Conservation (phyloP, 23 tunicate species). For the Ascidia mentula region DNA sequence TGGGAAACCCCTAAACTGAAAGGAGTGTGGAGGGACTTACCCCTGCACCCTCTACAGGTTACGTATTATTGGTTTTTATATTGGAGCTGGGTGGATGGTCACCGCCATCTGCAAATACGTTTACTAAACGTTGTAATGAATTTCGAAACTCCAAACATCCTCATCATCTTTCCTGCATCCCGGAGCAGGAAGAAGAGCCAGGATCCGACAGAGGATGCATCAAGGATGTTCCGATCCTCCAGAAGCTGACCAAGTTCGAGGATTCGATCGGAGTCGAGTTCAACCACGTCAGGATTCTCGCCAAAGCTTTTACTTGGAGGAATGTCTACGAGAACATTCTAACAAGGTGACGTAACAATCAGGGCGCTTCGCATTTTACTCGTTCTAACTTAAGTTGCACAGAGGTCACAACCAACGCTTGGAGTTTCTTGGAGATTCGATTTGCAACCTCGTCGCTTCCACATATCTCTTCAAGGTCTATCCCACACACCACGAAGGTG, state of each 20-base stretch:
- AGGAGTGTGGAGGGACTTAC: slow-evolving; percentile 73
- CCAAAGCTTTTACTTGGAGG: slow-evolving; percentile 93
- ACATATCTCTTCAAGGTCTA: slow-evolving; percentile 80
- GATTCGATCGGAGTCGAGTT: slow-evolving; percentile 85
- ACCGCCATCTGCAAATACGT: too few relatives aligned
- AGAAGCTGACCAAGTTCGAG: slow-evolving; percentile 78
- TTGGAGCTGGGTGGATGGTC: too few relatives aligned
- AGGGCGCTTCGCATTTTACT: too few relatives aligned
- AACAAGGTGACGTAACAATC: slow-evolving; percentile 68
- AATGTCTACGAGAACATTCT: slow-evolving; percentile 86
- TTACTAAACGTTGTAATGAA: too few relatives aligned
- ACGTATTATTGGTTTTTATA: too few relatives aligned
- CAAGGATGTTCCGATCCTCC: slow-evolving; percentile 53
- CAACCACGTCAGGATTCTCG: slow-evolving; percentile 77
- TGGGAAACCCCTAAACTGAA: slow-evolving; percentile 69
- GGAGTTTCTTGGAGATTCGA: slow-evolving; percentile 94
- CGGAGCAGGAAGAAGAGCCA: slow-evolving; percentile 77
- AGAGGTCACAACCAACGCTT: slow-evolving; percentile 95
- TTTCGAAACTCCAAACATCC: too few relatives aligned
- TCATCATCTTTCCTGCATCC: too few relatives aligned
- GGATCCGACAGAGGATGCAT: slow-evolving; percentile 70
- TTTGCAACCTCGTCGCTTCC: slow-evolving; percentile 92
- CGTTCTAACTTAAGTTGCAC: neutral
- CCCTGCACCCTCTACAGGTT: slow-evolving; percentile 84
- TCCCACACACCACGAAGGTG: slow-evolving; percentile 98